Evolutionary conservation across 2,113 vertebrate species (phyloP), one percentile per base, ranked within the genome.

Genomic region (Ornithorhynchus anatinus): DNA sequence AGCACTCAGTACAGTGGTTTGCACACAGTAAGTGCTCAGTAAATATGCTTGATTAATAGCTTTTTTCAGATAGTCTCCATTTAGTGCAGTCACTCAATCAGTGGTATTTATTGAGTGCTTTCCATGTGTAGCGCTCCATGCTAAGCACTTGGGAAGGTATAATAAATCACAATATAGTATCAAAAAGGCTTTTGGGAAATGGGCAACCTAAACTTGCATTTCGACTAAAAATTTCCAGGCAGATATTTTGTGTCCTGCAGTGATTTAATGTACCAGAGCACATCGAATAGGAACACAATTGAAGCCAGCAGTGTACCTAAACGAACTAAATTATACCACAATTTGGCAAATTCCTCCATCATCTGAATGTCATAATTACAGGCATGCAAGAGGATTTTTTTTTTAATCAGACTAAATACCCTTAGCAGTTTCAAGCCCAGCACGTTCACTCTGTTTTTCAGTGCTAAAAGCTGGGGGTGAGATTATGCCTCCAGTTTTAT

Each of bases 101-200:
- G n/a, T n/a, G n/a, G n/a, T n/a, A n/a, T n/a, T n/a, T n/a, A n/a
- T n/a, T n/a, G n/a, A n/a, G n/a, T n/a, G n/a, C n/a, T n/a, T n/a
- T n/a, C n/a, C n/a, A n/a, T n/a, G n/a, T n/a, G n/a, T n/a, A n/a
- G n/a, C n/a, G n/a, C n/a, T n/a, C n/a, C n/a, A n/a, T n/a, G n/a
- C n/a, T n/a, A n/a, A n/a, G n/a, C n/a, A n/a, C n/a, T n/a, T n/a
- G n/a, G n/a, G n/a, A n/a, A n/a, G n/a, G n/a, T n/a, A n/a, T n/a
- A n/a, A n/a, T n/a, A n/a, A n/a, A n/a, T n/a, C n/a, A n/a, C n/a
- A n/a, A n/a, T n/a, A n/a, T n/a, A n/a, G n/a, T n/a, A n/a, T n/a
- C n/a, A n/a, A n/a, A n/a, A n/a, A 69, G 73, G 56, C 58, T 57
- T 74, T 65, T 51, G 76, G 42, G 27, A 76, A 40, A 48, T 23